Percentiles rank a stretch among this genome's conserved stretches.
Evolutionary conservation across 2,113 vertebrate species (phyloP).

Genomic region (Cacatua alba): DNA sequence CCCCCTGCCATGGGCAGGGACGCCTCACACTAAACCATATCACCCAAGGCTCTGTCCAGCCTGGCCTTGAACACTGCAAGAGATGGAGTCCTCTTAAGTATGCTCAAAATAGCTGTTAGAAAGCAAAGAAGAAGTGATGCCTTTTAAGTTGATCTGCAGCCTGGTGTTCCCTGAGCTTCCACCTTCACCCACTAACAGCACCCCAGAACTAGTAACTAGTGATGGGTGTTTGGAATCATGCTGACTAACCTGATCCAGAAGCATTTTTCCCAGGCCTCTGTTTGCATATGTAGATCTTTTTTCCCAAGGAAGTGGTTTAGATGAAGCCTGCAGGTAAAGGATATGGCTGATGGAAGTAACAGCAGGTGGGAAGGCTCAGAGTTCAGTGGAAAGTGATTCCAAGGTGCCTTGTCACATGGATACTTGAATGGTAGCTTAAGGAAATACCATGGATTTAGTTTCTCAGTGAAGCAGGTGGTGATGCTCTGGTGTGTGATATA

Average conservation of each 20-base stretch:
- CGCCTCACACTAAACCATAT: too few relatives aligned
- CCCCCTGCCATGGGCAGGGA: too few relatives aligned
- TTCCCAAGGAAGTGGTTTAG: neutral
- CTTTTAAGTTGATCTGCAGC: neutral
- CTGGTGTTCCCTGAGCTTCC: neutral
- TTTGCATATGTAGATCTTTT: neutral
- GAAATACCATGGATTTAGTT: neutral
- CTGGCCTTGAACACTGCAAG: too few relatives aligned
- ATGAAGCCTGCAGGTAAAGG: neutral
- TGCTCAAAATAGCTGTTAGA: neutral
- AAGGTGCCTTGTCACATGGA: neutral
- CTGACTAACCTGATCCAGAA: neutral
- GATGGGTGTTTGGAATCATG: neutral
- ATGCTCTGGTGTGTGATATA: neutral
- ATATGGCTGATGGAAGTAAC: neutral
- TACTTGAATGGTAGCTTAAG: neutral
- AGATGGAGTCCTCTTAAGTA: neutral
- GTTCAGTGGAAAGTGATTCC: neutral
- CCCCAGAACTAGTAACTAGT: neutral
- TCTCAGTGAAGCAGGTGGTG: neutral
- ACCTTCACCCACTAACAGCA: neutral
- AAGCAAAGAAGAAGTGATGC: neutral
- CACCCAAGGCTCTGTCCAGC: too few relatives aligned
- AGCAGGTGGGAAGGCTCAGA: neutral
- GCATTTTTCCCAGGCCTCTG: neutral